Evolutionary conservation across 1,140 invertebrate species (phyloP).

Genomic region (Trichomalopsis sarcophagae): DNA sequence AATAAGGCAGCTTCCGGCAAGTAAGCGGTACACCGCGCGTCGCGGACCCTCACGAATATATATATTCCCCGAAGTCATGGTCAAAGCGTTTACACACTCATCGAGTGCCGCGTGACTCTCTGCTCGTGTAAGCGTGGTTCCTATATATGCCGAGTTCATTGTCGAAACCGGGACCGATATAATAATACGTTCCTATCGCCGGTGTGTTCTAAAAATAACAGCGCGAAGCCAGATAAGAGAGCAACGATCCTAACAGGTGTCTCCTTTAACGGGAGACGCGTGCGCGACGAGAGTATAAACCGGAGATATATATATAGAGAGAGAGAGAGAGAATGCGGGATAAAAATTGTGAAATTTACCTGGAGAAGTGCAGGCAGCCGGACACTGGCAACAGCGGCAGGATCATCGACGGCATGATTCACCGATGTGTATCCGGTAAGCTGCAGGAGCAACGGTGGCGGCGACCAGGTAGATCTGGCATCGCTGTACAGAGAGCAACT

Average conservation of each 20-base stretch:
- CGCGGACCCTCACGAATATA: neutral
- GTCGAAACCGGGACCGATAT: too few species aligned
- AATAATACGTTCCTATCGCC: neutral
- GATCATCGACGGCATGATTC: conserved; percentile 56
- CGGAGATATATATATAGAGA: too few species aligned
- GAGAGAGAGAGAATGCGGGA: too few species aligned
- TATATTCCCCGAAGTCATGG: neutral
- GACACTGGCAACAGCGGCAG: conserved; percentile 23
- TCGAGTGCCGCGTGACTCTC: too few species aligned
- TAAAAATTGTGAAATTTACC: conserved; percentile 20
- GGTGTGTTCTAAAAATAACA: neutral
- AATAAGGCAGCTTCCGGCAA: conserved; percentile 17
- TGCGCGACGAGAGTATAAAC: too few species aligned
- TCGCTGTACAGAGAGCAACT: conserved; percentile 50
- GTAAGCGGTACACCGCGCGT: neutral
- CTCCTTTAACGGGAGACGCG: neutral
- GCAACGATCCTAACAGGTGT: neutral
- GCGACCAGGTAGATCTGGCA: conserved; percentile 58
- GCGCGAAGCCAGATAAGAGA: neutral
- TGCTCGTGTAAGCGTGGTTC: too few species aligned
- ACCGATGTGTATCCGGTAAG: conserved; percentile 54
- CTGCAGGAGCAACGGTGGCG: neutral
- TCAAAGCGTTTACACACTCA: neutral
- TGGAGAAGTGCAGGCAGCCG: conserved; percentile 22
- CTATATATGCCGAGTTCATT: too few species aligned